Evolutionary conservation across 2,113 vertebrate genomes (phyloP).

Genomic region (Crotalus tigris): DNA sequence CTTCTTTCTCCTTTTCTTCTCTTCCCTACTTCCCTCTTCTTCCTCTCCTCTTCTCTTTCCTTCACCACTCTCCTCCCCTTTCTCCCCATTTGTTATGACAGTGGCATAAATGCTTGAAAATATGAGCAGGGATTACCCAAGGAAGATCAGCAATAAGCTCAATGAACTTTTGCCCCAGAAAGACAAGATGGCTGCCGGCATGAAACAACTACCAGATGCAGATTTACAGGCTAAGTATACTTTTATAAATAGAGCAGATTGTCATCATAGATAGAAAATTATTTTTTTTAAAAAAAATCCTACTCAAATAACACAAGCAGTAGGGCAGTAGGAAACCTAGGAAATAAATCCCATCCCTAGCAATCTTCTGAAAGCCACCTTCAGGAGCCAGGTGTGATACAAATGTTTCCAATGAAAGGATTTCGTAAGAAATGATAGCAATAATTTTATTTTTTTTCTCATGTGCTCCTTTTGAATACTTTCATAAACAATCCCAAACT

Average conservation of each 20-base stretch:
- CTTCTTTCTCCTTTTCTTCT: no score
- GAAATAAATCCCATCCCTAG: background rate
- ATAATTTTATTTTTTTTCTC: background rate
- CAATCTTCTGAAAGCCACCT: background rate
- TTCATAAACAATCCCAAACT: background rate
- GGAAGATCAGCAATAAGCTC: background rate
- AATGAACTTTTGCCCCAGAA: background rate
- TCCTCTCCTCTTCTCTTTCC: no score
- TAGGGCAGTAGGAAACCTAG: background rate
- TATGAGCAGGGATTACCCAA: background rate
- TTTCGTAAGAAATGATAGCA: background rate
- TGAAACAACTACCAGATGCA: background rate
- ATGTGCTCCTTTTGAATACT: background rate
- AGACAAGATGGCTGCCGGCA: background rate
- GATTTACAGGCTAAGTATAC: background rate
- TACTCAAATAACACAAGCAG: background rate
- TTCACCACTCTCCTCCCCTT: no score
- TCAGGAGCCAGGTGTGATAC: background rate
- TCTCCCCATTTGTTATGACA: background rate
- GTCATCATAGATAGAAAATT: background rate
- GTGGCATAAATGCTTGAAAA: background rate
- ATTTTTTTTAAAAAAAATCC: background rate
- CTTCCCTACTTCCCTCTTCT: no score
- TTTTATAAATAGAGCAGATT: background rate
- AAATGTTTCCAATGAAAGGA: background rate